Conservation (phyloP, 1,140 invertebrate genomes). For the Zaprionus kolodkinae region DNA sequence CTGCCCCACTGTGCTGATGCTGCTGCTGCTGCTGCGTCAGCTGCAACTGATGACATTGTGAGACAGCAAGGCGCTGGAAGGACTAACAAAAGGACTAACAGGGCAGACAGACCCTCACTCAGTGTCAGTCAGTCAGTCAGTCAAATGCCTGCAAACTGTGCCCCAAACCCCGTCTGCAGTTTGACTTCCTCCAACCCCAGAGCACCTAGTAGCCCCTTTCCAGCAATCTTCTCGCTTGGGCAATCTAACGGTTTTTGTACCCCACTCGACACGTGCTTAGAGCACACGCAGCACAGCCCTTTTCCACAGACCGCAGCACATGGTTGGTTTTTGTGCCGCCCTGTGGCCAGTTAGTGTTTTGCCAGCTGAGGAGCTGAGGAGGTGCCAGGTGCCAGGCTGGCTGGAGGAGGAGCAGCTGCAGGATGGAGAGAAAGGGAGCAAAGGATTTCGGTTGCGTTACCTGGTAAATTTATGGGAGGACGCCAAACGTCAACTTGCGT, state of each 20-base stretch:
- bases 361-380: slow-evolving; percentile 35
- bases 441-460: slow-evolving; percentile 40
- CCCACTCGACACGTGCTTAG: slow-evolving; percentile 80
- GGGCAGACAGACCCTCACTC: slow-evolving; percentile 71
- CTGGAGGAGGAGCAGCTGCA: not conserved
- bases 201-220: too few relatives aligned
- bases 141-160: not conserved
- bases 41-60: slow-evolving; percentile 82
- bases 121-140: slow-evolving; percentile 73
- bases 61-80: slow-evolving; percentile 68
- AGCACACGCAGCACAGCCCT: not conserved
- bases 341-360: slow-evolving; percentile 60
- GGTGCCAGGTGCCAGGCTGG: not conserved
- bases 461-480: slow-evolving; percentile 62
- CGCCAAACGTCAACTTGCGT: slow-evolving; percentile 55
- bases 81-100: slow-evolving; percentile 69
- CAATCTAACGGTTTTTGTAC: slow-evolving; percentile 80
- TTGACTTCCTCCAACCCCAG: too few relatives aligned
- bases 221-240: not conserved
- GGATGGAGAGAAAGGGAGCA: not conserved
- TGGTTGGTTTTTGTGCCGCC: slow-evolving; percentile 12
- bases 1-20: slow-evolving; percentile 2
- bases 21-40: slow-evolving; percentile 72
- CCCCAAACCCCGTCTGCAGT: not conserved
- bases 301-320: not conserved